Conservation (phyloP, 2,888 invertebrate genomes). For the Coelinius sp. region DNA sequence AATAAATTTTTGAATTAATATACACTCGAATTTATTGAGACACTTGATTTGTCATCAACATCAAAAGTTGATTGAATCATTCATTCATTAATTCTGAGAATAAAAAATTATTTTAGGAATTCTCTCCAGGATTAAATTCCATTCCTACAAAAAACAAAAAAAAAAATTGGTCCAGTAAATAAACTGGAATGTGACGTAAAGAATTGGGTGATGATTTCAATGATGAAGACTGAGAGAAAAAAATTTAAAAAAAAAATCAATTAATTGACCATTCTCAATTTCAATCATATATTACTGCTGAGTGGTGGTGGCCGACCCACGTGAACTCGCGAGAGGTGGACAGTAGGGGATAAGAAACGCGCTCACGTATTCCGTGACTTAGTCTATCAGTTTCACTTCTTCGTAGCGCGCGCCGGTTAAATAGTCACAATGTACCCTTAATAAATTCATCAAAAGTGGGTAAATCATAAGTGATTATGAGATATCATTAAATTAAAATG, state of each 20-base stretch:
- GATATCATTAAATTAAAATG: too few relatives aligned
- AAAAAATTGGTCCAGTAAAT: background rate
- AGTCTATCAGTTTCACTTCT: constrained; percentile 67
- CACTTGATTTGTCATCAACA: background rate
- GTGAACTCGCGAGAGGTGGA: constrained; percentile 41
- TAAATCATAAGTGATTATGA: background rate
- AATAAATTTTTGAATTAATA: constrained; percentile 4
- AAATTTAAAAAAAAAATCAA: background rate
- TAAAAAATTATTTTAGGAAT: too few relatives aligned
- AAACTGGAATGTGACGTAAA: background rate
- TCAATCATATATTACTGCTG: background rate
- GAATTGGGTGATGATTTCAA: background rate
- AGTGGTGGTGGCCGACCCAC: constrained; percentile 23
- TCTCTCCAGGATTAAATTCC: too few relatives aligned
- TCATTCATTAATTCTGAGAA: background rate
- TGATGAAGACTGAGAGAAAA: background rate
- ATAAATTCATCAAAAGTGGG: background rate
- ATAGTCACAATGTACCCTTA: background rate
- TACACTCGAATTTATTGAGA: constrained; percentile 4
- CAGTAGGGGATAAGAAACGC: constrained; percentile 67
- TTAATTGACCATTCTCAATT: background rate
- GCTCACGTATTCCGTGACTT: constrained; percentile 64
- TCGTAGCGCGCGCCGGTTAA: constrained; percentile 51
- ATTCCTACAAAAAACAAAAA: too few relatives aligned
- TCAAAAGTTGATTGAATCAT: background rate